Evolutionary conservation across 2,113 vertebrate species (phyloP).

Genomic region (Onychostruthus taczanowskii): DNA sequence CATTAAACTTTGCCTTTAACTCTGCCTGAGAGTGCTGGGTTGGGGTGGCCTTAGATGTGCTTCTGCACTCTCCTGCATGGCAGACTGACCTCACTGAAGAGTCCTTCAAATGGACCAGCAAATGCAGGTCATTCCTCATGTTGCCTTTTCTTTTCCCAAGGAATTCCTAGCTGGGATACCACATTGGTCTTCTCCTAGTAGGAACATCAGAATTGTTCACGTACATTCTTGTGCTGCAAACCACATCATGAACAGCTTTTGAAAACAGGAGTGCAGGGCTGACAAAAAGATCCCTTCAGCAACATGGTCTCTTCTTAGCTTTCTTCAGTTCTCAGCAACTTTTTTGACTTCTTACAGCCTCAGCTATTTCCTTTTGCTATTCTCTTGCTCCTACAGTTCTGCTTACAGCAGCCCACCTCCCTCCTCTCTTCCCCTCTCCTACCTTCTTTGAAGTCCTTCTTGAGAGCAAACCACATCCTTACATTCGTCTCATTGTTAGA

Average conservation of each 20-base stretch:
- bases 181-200: background rate
- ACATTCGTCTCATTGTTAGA: background rate
- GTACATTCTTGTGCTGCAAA: background rate
- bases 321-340: constrained; percentile 22
- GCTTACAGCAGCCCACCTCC: constrained; percentile 38
- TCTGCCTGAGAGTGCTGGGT: accelerated
- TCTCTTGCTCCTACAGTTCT: background rate
- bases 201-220: background rate
- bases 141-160: background rate
- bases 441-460: constrained; percentile 35
- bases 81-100: background rate
- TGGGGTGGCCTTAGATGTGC: background rate
- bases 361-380: background rate
- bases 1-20: background rate
- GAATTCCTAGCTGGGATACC: background rate
- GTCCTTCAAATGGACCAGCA: background rate
- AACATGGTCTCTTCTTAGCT: background rate
- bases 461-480: constrained; percentile 61
- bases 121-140: background rate
- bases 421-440: constrained; percentile 23
- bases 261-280: background rate
- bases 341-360: constrained; percentile 13
- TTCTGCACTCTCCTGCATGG: background rate
- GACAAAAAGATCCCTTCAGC: background rate
- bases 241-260: background rate